Base-by-base conservation (phyloP, 2,797 vertebrate species). In the Galagoides demidoff region DNA sequence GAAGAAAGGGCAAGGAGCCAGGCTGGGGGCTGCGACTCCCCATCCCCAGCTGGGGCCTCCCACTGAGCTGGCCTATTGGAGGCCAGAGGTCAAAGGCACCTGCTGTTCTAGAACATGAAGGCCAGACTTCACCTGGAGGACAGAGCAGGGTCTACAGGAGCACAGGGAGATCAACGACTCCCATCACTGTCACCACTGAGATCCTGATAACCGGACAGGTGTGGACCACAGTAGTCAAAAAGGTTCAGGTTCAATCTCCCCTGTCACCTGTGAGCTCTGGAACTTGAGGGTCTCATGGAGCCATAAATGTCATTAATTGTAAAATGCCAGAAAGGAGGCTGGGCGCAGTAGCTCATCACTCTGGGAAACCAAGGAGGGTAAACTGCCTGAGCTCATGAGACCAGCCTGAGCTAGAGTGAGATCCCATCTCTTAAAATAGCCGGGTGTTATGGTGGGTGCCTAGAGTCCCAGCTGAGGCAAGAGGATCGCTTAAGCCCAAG, bases 151-250 rank as follows among this genome's bases (percentile, higher is more conserved):
- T 61, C 93, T 45, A 25, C n/a, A 20, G 59, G 78, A 52, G 13
- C n/a, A 43, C 63, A 11, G 0, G 29, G 55, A 19, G 39, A 83
- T 5, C 22, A 5, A 17, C 0, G 1, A 49, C 39, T 5, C 63
- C 63, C 0, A 9, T 20, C 66, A 11, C 49, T 20, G 1, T 13
- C 45, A 23, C 79, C 7, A 0, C 31, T 13, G n/a, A 31, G 3
- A 74, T 23, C 64, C 83, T 2, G 14, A 0, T 37, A 59, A 5
- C 20, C 63, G 7, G n/a, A 29, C 1, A 52, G 57, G 27, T 66
- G 11, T 31, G 3, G 71, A 34, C 70, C 63, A 57, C 9, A 11
- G n/a, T 27, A 45, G 82, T 14, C n/a, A 17, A 31, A 39, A 78
- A 78, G 39, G 31, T 25, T 66, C 6, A 37, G 29, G 25, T 63